Evolutionary conservation across 2,113 vertebrate genomes (phyloP).

Genomic region (Neogobius melanostomus): DNA sequence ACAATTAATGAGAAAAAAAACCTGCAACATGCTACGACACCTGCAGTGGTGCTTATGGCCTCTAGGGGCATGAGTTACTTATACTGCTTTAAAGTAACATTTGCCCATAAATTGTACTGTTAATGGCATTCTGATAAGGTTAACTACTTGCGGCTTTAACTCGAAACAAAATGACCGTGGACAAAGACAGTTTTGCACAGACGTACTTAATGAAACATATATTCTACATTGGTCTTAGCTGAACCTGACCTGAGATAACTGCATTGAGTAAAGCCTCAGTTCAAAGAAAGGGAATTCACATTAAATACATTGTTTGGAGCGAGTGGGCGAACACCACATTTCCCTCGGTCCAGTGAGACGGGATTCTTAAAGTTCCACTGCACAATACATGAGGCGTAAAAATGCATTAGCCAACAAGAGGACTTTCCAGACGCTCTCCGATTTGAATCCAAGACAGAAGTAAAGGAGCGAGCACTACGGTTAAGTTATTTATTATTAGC

Average conservation of each 20-base stretch:
- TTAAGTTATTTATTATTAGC: conserved; percentile 71
- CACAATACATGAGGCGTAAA: neutral
- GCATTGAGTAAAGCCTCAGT: neutral
- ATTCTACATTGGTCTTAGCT: neutral
- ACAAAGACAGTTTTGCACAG: neutral
- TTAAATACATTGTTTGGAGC: neutral
- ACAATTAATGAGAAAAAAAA: no score
- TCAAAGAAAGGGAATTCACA: neutral
- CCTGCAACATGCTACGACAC: no score
- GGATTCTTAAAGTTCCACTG: neutral
- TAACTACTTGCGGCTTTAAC: no score
- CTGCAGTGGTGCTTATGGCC: no score
- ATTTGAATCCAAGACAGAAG: conserved; percentile 23
- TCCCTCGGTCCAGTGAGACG: neutral
- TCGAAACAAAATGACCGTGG: no score
- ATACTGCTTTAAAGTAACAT: no score
- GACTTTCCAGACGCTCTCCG: conserved; percentile 2
- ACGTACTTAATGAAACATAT: neutral
- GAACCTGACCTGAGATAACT: neutral
- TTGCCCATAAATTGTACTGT: no score
- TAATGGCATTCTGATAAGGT: no score
- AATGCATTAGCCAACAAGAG: conserved; percentile 3
- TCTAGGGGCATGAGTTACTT: no score
- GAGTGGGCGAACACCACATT: conserved; percentile 8
- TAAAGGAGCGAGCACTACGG: conserved; percentile 34